Evolutionary conservation across 2,113 vertebrate genomes (phyloP).

Genomic region (Dunckerocampus dactyliophorus): DNA sequence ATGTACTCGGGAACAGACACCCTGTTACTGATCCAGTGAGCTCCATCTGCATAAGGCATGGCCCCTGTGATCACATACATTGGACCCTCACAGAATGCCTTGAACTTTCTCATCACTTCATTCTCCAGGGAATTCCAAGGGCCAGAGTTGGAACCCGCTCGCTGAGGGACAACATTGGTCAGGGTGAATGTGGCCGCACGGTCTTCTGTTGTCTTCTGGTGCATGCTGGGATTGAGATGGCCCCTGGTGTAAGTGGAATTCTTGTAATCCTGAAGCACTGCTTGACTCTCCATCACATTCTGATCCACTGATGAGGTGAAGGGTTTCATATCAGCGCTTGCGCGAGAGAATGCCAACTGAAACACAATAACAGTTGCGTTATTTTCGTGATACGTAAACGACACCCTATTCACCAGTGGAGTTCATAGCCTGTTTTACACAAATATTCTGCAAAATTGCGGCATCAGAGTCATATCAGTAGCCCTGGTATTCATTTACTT

Average conservation of each 20-base stretch:
- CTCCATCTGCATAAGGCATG: constrained; percentile 39
- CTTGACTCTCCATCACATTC: constrained; percentile 64
- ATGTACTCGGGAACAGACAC: constrained; percentile 67
- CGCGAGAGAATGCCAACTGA: constrained; percentile 50
- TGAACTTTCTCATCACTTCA: constrained; percentile 14
- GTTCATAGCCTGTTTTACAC: too few relatives aligned
- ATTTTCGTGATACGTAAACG: not conserved
- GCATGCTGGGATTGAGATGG: constrained; percentile 73
- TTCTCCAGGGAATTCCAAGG: constrained; percentile 70
- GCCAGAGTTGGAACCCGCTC: constrained; percentile 62
- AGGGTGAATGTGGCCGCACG: constrained; percentile 74
- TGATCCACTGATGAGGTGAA: constrained; percentile 36
- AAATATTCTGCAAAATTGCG: too few relatives aligned
- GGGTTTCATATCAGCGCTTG: constrained; percentile 45
- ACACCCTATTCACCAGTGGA: too few relatives aligned
- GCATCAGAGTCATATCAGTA: too few relatives aligned
- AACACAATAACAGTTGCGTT: not conserved
- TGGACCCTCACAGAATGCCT: constrained; percentile 22
- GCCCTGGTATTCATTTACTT: too few relatives aligned
- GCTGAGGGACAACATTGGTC: constrained; percentile 77
- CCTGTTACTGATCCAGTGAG: constrained; percentile 44
- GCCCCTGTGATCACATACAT: constrained; percentile 62
- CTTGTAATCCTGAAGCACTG: constrained; percentile 49
- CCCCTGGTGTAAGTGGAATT: constrained; percentile 62
- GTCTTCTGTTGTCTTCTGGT: constrained; percentile 49